Conservation (phyloP, 1,140 invertebrate genomes). For the Melitaea cinxia region DNA sequence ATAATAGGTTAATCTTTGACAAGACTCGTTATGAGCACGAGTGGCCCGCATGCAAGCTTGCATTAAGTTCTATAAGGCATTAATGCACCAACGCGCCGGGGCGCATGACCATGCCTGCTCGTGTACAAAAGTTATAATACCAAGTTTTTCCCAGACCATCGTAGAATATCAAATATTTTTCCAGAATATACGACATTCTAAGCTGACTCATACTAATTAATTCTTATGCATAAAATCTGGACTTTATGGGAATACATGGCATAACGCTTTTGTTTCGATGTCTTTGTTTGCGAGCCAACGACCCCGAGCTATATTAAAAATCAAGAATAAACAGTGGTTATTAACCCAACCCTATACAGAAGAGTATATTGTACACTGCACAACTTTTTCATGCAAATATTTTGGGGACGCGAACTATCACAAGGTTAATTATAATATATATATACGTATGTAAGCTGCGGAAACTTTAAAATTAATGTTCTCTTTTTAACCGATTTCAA, state of each 20-base stretch:
- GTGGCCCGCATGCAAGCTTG: constrained; percentile 59
- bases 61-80: constrained; percentile 71
- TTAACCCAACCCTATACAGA: not conserved
- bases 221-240: constrained; percentile 34
- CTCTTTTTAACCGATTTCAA: too few species aligned
- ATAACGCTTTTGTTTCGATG: constrained; percentile 34
- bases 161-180: constrained; percentile 32
- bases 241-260: constrained; percentile 39
- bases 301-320: constrained; percentile 48
- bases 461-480: too few species aligned
- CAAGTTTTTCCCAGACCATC: constrained; percentile 39
- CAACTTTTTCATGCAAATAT: not conserved
- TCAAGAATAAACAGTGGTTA: constrained; percentile 27
- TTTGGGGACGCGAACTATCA: not conserved
- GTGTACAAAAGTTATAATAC: constrained; percentile 53
- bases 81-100: constrained; percentile 64
- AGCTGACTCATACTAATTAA: constrained; percentile 52
- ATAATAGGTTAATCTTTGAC: constrained; percentile 47
- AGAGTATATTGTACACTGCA: not conserved
- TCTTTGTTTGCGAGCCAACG: constrained; percentile 38
- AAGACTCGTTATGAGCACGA: constrained; percentile 55
- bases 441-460: not conserved
- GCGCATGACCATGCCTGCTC: constrained; percentile 56
- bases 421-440: not conserved
- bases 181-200: constrained; percentile 34